Evolutionary conservation across 2,113 vertebrate genomes (phyloP), one percentile per base, ranked within the genome.

Genomic region (Larimichthys crocea): DNA sequence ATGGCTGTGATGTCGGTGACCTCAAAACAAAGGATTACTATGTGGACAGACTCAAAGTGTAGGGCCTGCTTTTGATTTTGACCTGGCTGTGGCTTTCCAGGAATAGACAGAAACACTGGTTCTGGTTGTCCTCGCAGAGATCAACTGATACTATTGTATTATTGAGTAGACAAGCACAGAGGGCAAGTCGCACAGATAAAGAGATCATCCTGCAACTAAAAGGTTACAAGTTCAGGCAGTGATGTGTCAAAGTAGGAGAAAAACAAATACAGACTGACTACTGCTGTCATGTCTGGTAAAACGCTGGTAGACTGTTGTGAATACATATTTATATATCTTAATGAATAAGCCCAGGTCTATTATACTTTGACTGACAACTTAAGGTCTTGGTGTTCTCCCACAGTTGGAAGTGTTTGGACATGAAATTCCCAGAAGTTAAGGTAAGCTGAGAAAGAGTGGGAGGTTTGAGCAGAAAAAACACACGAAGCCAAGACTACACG

Each of bases 391-490:
- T 1, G 1, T 59, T 76, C 29, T 80, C 56, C 26, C 61, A 72
- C 69, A 56, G 31, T 49, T 70, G 65, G 50, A 73, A 78, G 24
- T 78, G 61, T 83, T 76, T 74, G 50, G 62, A 85, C 44, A 64
- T 76, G 60, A 78, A 52, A 77, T 65, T 80, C 63, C 26, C 49
- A 84, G 74, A 75, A 48, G 8, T 80, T 63, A 61, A 64, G 35
- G 62, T 73, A 67, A 79, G 3, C 48, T 81, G 64, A 76, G 75
- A 73, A 61, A 74, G 31, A 80, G 20, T 66, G 44, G 71, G 73
- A 53, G 31, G 62, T 78, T 79, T 49, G 40, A 22, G 42, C 19
- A 60, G 72, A 75, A 69, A 65, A 14, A 40, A 20, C 50, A 64
- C 14, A 48, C 24, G 29, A 86, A 57, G 48, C 29, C 67, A 56